These are phyloP conservation scores for Drosophila orosa DNA, from an alignment of 1,140 invertebrate genomes.

Conservation along the genomic window DNA sequence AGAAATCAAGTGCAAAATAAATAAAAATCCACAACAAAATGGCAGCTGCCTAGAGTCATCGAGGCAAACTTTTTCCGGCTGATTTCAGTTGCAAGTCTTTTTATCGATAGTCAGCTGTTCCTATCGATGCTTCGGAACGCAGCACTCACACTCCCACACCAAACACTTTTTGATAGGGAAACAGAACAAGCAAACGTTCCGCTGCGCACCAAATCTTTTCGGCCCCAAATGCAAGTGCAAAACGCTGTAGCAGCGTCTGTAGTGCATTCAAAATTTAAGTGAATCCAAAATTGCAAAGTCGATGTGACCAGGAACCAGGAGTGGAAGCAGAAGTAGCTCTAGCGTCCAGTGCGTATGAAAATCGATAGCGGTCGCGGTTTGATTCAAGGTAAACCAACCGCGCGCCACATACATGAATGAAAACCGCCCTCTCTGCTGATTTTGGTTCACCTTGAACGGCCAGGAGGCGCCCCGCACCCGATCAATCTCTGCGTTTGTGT, in stretches of 20 bases:
- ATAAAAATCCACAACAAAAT: too few species aligned
- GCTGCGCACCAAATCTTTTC: conserved; percentile 28
- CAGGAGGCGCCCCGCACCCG: conserved; percentile 22
- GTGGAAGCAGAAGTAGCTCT: conserved; percentile 1
- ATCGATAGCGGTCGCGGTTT: conserved; percentile 37
- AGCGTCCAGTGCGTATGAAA: conserved; percentile 12
- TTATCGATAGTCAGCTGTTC: conserved; percentile 14
- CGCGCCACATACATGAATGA: conserved; percentile 28
- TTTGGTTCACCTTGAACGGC: conserved; percentile 63
- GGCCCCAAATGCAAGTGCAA: conserved; percentile 47
- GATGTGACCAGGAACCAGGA: not conserved
- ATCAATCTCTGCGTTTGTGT: conserved; percentile 9
- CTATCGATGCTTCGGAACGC: conserved; percentile 9
- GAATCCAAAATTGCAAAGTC: not conserved
- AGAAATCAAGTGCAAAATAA: too few species aligned
- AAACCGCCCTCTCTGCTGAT: not conserved
- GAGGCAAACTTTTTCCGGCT: not conserved
- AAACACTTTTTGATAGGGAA: conserved; percentile 20
- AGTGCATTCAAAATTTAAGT: conserved; percentile 58
- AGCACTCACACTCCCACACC: not conserved
- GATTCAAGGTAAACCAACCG: conserved; percentile 25
- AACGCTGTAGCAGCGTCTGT: conserved; percentile 37
- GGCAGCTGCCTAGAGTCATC: too few species aligned
- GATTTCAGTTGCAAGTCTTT: not conserved
- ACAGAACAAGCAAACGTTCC: not conserved